phyloP scores from a whole-genome alignment of 2,113 vertebrate genomes.

The Dermatemys mawii region DNA sequence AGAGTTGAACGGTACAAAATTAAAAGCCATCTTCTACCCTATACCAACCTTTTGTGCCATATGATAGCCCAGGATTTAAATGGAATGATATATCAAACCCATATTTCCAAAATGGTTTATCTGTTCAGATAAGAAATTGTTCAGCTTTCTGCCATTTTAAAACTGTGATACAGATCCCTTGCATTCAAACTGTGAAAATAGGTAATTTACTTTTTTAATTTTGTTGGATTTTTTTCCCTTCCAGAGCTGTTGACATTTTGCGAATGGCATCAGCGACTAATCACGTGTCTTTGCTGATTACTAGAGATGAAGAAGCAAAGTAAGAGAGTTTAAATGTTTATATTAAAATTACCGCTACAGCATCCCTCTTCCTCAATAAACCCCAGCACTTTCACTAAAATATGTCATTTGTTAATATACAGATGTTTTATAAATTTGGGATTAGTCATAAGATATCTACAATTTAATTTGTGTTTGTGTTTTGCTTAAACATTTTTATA shows the following conservation, averaged over 20 bases:
- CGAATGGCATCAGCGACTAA: constrained; percentile 86
- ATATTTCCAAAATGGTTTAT: not conserved
- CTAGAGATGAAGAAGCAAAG: constrained; percentile 87
- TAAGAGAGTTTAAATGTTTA: constrained; percentile 57
- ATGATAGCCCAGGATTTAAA: accelerated
- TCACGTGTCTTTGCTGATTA: constrained; percentile 86
- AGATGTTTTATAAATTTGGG: not conserved
- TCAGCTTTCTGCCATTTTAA: not conserved
- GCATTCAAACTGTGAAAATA: not conserved
- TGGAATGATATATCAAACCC: not conserved
- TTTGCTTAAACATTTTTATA: not conserved
- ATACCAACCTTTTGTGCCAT: not conserved
- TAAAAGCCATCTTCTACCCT: not conserved
- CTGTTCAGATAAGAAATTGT: not conserved
- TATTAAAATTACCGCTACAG: not conserved
- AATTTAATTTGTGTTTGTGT: not conserved
- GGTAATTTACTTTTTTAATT: not conserved
- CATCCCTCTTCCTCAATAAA: not conserved
- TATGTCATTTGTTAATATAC: not conserved
- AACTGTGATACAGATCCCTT: not conserved
- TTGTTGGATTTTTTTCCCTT: constrained; percentile 6
- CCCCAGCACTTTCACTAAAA: not conserved
- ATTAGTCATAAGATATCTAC: not conserved
- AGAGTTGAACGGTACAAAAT: not conserved
- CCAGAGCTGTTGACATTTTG: constrained; percentile 88